Conservation (phyloP, 2,113 vertebrate species). For the Hyperoodon ampullatus region DNA sequence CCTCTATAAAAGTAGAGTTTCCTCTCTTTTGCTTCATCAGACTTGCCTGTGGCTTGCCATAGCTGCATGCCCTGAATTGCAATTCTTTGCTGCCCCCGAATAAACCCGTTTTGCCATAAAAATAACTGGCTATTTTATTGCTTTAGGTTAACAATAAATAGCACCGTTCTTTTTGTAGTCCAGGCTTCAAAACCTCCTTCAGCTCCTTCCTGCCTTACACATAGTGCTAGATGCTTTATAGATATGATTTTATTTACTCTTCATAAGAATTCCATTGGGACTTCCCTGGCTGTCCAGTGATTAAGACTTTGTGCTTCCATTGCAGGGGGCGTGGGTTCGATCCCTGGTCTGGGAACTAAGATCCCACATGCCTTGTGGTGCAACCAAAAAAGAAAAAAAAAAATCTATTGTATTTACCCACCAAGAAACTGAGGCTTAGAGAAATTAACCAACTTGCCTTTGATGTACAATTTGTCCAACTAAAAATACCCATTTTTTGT, state of each 20-base stretch:
- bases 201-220: not conserved
- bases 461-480: not conserved
- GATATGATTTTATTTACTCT: not conserved
- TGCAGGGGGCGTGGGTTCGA: accelerated
- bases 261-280: not conserved
- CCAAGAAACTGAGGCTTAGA: not conserved
- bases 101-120: not conserved
- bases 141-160: not conserved
- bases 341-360: too few species aligned
- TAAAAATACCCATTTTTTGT: not conserved
- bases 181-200: not conserved
- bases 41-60: too few species aligned
- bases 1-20: not conserved
- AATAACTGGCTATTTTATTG: not conserved
- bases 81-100: not conserved
- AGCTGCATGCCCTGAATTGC: too few species aligned
- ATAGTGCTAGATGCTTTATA: not conserved
- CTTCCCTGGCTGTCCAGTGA: too few species aligned
- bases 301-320: too few species aligned
- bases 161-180: not conserved
- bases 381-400: not conserved
- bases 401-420: not conserved
- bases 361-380: too few species aligned
- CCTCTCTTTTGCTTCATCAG: not conserved
- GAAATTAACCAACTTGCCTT: not conserved